These are phyloP conservation scores for Elymnias hypermnestra DNA, from an alignment of 1,140 invertebrate genomes.

Conservation along the genomic window DNA sequence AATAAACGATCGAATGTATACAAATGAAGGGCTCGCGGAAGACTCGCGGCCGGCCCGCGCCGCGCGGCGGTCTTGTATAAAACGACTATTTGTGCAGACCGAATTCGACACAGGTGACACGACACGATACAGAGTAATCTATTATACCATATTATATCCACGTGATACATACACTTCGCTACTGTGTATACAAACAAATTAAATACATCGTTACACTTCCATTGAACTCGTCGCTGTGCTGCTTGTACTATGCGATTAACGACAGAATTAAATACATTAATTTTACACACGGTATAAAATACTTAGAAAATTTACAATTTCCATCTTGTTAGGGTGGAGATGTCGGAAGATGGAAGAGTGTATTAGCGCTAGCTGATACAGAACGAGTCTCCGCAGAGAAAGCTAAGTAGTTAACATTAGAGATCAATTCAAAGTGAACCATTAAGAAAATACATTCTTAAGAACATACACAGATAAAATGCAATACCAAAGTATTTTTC, in stretches of 20 bases:
- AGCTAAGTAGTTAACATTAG: conserved; percentile 32
- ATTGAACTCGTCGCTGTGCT: conserved; percentile 33
- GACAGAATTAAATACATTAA: conserved; percentile 58
- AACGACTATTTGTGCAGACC: conserved; percentile 54
- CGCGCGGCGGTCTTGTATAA: too few species aligned
- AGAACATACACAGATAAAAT: conserved; percentile 65
- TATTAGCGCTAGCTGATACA: conserved; percentile 25
- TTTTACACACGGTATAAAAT: conserved; percentile 69
- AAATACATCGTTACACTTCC: conserved; percentile 26
- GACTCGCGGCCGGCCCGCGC: conserved; percentile 25
- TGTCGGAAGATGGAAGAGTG: conserved; percentile 32
- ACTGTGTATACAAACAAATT: conserved; percentile 36
- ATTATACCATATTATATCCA: conserved; percentile 28
- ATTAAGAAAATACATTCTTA: conserved; percentile 57
- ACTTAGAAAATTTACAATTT: conserved; percentile 72
- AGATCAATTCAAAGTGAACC: conserved; percentile 46
- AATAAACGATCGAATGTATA: conserved; percentile 43
- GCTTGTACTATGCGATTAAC: conserved; percentile 37
- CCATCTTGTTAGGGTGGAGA: conserved; percentile 46
- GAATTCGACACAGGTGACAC: conserved; percentile 31
- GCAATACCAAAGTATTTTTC: conserved; percentile 65
- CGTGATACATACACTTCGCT: conserved; percentile 28
- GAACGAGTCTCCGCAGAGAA: conserved; percentile 12
- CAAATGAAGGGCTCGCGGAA: conserved; percentile 37
- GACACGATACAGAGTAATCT: conserved; percentile 25